Evolutionary conservation across 2,797 vertebrate genomes (phyloP).

Genomic region (Paedocypris micromegethes): DNA sequence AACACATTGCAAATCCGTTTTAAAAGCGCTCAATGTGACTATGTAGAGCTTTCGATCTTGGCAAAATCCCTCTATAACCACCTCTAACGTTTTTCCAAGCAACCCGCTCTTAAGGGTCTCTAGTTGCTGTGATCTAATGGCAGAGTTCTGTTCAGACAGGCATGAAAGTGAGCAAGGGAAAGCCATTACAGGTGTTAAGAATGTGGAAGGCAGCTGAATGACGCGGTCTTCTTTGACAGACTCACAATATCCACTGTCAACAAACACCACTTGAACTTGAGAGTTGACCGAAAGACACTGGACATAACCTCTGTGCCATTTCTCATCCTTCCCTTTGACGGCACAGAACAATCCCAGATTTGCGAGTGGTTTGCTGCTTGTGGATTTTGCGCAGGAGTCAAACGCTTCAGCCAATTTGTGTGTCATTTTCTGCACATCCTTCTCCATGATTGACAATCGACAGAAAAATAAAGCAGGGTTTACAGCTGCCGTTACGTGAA

Average conservation of each 20-base stretch:
- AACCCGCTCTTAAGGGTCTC: conserved; percentile 70
- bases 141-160: conserved; percentile 57
- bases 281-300: conserved; percentile 74
- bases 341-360: conserved; percentile 82
- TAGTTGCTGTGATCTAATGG: conserved; percentile 64
- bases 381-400: conserved; percentile 56
- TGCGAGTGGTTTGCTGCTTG: conserved; percentile 52
- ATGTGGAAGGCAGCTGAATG: conserved; percentile 71
- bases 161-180: conserved; percentile 78
- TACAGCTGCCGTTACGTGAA: conserved; percentile 75
- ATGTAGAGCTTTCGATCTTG: conserved; percentile 67
- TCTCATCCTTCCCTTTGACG: conserved; percentile 77
- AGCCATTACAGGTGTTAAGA: conserved; percentile 73
- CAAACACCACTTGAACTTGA: conserved; percentile 76
- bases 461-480: conserved; percentile 79
- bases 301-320: conserved; percentile 85
- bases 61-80: conserved; percentile 63
- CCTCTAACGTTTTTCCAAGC: conserved; percentile 66
- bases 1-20: conserved; percentile 22
- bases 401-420: conserved; percentile 65
- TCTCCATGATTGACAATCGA: conserved; percentile 68
- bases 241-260: conserved; percentile 85
- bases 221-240: conserved; percentile 68
- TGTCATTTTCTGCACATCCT: conserved; percentile 73
- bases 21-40: conserved; percentile 61